A percentile compares a stretch with the other conserved stretches of the same genome.
phyloP scores from a whole-genome alignment of 2,113 vertebrate species.

The Halcyon malimbica region DNA sequence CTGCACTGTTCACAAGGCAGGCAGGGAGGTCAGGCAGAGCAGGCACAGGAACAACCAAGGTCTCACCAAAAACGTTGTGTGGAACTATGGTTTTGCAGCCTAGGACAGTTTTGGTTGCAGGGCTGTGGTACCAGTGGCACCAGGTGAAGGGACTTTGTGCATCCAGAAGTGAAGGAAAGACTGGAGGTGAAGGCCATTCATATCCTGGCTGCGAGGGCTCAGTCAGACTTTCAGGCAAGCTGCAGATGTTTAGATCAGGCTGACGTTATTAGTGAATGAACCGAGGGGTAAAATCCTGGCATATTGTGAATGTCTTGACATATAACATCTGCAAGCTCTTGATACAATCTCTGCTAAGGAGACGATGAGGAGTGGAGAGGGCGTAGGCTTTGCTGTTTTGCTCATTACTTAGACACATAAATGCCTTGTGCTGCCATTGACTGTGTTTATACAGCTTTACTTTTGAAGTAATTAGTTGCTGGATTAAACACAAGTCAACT shows the following conservation, averaged over 20 bases:
- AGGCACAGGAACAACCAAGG: background rate
- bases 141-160: background rate
- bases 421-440: background rate
- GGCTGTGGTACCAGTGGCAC: accelerated
- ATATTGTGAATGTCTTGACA: background rate
- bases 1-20: background rate
- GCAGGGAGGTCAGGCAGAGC: background rate
- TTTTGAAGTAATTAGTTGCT: background rate
- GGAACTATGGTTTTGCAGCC: background rate
- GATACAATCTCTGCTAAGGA: background rate
- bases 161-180: background rate
- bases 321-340: background rate
- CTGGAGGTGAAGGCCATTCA: background rate
- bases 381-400: background rate
- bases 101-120: background rate
- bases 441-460: background rate
- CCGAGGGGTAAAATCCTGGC: background rate
- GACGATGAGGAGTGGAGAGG: background rate
- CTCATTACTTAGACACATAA: background rate
- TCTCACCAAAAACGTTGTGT: background rate
- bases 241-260: background rate
- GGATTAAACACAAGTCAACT: background rate
- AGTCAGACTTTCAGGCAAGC: background rate
- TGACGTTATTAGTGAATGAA: background rate
- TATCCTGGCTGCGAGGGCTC: background rate